phyloP scores from a whole-genome alignment of 2,113 vertebrate genomes.

The Chloropsis cyanopogon region DNA sequence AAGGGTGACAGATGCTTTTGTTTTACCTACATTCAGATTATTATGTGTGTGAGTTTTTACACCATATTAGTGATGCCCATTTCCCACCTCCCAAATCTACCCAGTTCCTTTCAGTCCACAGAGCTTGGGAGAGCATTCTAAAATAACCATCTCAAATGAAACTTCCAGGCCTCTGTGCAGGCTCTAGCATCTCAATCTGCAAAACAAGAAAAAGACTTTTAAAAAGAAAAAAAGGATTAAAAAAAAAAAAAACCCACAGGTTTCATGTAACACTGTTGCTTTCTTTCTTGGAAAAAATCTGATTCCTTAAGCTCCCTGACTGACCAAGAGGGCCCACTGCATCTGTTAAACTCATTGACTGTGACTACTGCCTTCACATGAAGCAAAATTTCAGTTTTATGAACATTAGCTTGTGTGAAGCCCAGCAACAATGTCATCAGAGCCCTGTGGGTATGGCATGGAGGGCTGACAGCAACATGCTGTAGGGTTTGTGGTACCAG shows the following conservation, averaged over 20 bases:
- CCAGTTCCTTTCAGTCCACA: neutral
- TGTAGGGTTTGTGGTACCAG: neutral
- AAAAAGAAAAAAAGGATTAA: neutral
- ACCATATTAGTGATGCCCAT: neutral
- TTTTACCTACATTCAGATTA: neutral
- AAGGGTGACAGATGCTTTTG: neutral
- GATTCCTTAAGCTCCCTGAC: neutral
- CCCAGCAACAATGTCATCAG: conserved; percentile 21
- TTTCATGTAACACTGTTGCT: neutral
- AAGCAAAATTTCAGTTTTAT: conserved; percentile 21
- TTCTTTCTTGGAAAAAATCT: neutral
- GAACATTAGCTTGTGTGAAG: conserved; percentile 6
- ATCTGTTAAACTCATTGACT: conserved; percentile 51
- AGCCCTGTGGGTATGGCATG: neutral
- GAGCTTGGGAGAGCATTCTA: neutral
- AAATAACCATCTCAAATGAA: neutral
- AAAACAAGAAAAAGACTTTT: neutral
- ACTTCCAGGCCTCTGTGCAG: neutral
- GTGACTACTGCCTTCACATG: neutral
- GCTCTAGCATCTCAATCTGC: neutral
- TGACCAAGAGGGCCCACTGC: neutral
- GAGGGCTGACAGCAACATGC: neutral
- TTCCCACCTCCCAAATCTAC: neutral
- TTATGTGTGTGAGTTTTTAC: neutral
- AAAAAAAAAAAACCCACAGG: neutral